A percentile compares a stretch with the other conserved stretches of the same genome.
These are phyloP conservation scores for Solea senegalensis DNA, from an alignment of 2,113 vertebrate species.

Conservation along the genomic window DNA sequence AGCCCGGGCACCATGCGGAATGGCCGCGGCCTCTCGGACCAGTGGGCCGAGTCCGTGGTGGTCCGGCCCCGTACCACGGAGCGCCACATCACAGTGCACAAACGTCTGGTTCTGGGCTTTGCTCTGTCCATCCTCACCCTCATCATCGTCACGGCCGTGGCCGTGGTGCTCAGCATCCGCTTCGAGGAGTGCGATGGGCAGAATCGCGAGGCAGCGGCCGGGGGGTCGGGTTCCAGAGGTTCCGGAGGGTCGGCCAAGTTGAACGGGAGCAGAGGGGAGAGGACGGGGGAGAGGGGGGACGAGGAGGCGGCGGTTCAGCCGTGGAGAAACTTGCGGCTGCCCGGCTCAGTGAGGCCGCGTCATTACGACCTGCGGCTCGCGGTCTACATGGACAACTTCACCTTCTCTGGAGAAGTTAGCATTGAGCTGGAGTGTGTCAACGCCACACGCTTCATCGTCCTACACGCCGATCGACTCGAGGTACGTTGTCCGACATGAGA, in stretches of 20 bases:
- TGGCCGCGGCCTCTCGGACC: slow-evolving; percentile 86
- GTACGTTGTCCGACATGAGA: slow-evolving; percentile 38
- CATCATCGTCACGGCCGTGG: slow-evolving; percentile 89
- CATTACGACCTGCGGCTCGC: slow-evolving; percentile 93
- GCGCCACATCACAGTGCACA: slow-evolving; percentile 90
- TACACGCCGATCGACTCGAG: slow-evolving; percentile 89
- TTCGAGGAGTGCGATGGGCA: slow-evolving; percentile 87
- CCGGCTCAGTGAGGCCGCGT: slow-evolving; percentile 85
- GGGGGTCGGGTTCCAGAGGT: slow-evolving; percentile 45
- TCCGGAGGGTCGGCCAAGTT: slow-evolving; percentile 55
- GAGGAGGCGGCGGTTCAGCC: slow-evolving; percentile 81
- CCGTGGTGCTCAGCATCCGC: slow-evolving; percentile 89
- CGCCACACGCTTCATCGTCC: slow-evolving; percentile 91
- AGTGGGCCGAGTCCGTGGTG: slow-evolving; percentile 87
- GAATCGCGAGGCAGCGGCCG: slow-evolving; percentile 35
- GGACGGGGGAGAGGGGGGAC: slow-evolving; percentile 61
- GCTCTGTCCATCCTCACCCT: slow-evolving; percentile 91
- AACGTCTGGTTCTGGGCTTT: slow-evolving; percentile 89
- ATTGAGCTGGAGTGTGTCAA: slow-evolving; percentile 91
- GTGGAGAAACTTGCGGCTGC: slow-evolving; percentile 87
- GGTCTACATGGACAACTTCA: slow-evolving; percentile 96
- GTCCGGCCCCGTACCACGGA: slow-evolving; percentile 89
- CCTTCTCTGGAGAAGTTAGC: slow-evolving; percentile 93
- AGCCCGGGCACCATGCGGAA: slow-evolving; percentile 83
- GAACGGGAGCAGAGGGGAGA: slow-evolving; percentile 73